These are phyloP conservation scores for Epinephelus moara DNA, from an alignment of 2,113 vertebrate species.

Conservation along the genomic window DNA sequence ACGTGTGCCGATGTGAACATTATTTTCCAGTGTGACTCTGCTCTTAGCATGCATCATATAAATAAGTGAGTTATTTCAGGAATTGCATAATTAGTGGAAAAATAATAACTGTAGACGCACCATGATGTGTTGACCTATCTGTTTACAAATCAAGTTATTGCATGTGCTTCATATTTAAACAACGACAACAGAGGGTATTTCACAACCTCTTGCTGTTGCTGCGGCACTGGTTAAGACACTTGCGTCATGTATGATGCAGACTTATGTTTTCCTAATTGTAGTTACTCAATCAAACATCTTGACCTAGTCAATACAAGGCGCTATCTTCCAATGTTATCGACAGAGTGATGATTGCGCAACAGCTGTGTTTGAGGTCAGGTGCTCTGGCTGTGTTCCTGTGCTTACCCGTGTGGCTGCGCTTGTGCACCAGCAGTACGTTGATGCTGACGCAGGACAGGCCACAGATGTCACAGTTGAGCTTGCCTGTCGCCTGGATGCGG, in stretches of 20 bases:
- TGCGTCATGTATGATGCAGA: constrained; percentile 34
- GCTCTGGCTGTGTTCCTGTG: constrained; percentile 60
- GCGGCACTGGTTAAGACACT: background rate
- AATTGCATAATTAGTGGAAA: background rate
- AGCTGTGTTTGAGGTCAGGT: constrained; percentile 59
- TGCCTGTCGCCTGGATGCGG: constrained; percentile 85
- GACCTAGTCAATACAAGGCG: constrained; percentile 14
- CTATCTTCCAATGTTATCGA: constrained; percentile 26
- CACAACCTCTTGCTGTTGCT: constrained; percentile 8
- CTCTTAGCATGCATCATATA: background rate
- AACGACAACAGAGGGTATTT: constrained; percentile 46
- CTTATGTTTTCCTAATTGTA: background rate
- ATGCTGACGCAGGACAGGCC: constrained; percentile 95
- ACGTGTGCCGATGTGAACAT: background rate
- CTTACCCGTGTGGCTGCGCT: constrained; percentile 95
- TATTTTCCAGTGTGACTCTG: background rate
- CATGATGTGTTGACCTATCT: constrained; percentile 17
- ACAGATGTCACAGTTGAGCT: constrained; percentile 94
- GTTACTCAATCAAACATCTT: constrained; percentile 12
- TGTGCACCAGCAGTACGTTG: constrained; percentile 96
- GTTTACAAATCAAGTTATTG: constrained; percentile 22
- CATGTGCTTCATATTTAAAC: constrained; percentile 6
- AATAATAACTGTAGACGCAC: background rate
- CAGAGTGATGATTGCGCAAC: constrained; percentile 41
- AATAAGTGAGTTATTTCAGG: background rate